Conservation (phyloP, 1,140 invertebrate genomes). For the Chionoecetes opilio region DNA sequence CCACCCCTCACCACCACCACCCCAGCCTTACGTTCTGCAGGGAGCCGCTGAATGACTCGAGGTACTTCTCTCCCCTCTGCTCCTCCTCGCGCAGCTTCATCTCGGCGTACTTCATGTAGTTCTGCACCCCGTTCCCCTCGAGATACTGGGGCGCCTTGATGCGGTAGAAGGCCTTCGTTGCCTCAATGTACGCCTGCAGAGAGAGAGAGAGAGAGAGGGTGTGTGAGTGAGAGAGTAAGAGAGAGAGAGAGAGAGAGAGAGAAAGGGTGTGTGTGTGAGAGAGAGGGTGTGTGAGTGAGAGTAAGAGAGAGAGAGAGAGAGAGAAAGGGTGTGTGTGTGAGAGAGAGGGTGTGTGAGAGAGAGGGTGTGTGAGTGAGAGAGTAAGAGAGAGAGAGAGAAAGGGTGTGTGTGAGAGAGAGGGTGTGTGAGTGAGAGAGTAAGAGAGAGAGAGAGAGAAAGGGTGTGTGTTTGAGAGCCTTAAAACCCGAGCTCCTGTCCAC, state of each 20-base stretch:
- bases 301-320: too few species aligned
- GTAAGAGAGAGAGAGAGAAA: too few species aligned
- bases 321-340: not conserved
- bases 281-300: not conserved
- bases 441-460: too few species aligned
- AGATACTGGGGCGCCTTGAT: constrained; percentile 96
- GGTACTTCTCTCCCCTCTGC: constrained; percentile 94
- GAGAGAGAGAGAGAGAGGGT: not conserved
- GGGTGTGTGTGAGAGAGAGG: not conserved
- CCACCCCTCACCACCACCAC: not conserved
- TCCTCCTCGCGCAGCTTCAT: constrained; percentile 98
- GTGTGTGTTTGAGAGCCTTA: not conserved
- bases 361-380: not conserved
- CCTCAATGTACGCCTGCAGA: constrained; percentile 82
- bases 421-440: too few species aligned
- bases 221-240: too few species aligned
- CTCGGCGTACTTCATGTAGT: constrained; percentile 99
- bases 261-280: too few species aligned
- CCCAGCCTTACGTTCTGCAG: constrained; percentile 72
- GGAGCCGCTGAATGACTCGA: constrained; percentile 96
- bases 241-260: not conserved
- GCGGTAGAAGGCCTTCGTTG: constrained; percentile 96
- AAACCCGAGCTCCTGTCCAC: too few species aligned
- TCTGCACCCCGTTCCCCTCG: constrained; percentile 95
- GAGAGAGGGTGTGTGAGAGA: too few species aligned